Percentiles rank a stretch among this genome's conserved stretches.
These are phyloP conservation scores for Hippoglossus hippoglossus DNA, from an alignment of 2,797 vertebrate genomes.

Conservation along the genomic window DNA sequence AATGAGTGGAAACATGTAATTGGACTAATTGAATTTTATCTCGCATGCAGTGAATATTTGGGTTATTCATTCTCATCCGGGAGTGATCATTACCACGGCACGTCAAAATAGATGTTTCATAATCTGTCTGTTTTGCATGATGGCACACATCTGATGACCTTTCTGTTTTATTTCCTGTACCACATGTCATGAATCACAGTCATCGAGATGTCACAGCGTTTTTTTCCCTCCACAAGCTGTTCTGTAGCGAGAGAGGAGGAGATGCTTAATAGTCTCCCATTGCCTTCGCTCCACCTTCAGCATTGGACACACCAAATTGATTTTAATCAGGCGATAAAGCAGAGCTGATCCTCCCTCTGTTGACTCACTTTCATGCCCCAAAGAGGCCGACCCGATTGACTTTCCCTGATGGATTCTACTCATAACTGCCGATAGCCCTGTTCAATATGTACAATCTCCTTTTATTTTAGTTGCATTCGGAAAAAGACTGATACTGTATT, in stretches of 20 bases:
- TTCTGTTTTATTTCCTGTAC: conserved; percentile 19
- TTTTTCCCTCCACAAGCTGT: conserved; percentile 3
- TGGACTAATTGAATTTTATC: conserved; percentile 38
- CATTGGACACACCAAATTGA: conserved; percentile 76
- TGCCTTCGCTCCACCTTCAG: conserved; percentile 58
- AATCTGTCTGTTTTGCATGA: conserved; percentile 60
- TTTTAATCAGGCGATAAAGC: conserved; percentile 78
- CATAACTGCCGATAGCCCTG: conserved; percentile 63
- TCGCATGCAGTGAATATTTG: neutral
- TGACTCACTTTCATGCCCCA: conserved; percentile 75
- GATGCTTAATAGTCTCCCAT: conserved; percentile 47
- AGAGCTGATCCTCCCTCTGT: conserved; percentile 70
- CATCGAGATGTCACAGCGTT: conserved; percentile 34
- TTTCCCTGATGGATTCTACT: conserved; percentile 71
- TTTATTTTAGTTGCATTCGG: conserved; percentile 61
- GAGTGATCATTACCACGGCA: conserved; percentile 33
- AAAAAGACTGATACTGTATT: conserved; percentile 42
- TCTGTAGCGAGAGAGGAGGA: conserved; percentile 42
- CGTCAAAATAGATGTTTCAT: conserved; percentile 29
- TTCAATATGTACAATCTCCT: conserved; percentile 66
- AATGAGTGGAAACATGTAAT: conserved; percentile 42
- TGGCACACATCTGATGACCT: conserved; percentile 61
- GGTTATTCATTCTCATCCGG: conserved; percentile 25
- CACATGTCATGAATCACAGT: conserved; percentile 49
- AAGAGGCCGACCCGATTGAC: conserved; percentile 69